Base-by-base conservation (phyloP, 2,888 invertebrate species). In the Nebria salina region DNA sequence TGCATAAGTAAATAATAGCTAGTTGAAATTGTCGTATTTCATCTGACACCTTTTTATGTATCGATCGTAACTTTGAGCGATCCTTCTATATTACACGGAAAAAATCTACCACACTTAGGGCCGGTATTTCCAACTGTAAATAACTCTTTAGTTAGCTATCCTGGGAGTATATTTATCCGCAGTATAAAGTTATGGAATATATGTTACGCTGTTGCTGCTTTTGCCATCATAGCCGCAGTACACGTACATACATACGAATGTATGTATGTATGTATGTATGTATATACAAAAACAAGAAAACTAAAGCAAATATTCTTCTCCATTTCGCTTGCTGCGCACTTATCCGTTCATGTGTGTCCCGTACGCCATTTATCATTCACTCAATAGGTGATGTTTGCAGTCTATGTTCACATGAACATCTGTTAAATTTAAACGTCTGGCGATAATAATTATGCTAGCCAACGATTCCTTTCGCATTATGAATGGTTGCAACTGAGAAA, bases 361-460 rank as follows among this genome's bases (percentile, higher is more conserved):
- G 8, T 54, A 54, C 54, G 4, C 54, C 54, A 54, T 54, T 54
- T 54, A 54, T 54, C 54, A 54, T 54, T 54, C 54, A 54, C 54
- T 54, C 54, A 54, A 54, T 54, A 54, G 54, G 54, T 13, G 13
- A 54, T 54, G 54, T 54, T 54, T 4, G 13, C 54, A 54, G 54
- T 54, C 54, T 54, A 54, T 54, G 54, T 54, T 54, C 54, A 54
- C 54, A 54, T 54, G 54, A 54, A 54, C 54, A 54, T 54, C 54
- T 54, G 54, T 54, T 54, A 54, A 54, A 54, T 54, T 54, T 54
- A 54, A 54, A 54, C 54, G 54, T 54, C 54, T 54, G 54, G 13
- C 54, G 11, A 54, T 54, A 54, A 11, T 54, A 34, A 54, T 54
- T 11, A 54, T 54, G 54, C 8, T 54, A 11, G 54, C 13, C 8